Evolutionary conservation across 2,113 vertebrate genomes (phyloP), one percentile per base, ranked within the genome.

Genomic region (Mustela lutreola): DNA sequence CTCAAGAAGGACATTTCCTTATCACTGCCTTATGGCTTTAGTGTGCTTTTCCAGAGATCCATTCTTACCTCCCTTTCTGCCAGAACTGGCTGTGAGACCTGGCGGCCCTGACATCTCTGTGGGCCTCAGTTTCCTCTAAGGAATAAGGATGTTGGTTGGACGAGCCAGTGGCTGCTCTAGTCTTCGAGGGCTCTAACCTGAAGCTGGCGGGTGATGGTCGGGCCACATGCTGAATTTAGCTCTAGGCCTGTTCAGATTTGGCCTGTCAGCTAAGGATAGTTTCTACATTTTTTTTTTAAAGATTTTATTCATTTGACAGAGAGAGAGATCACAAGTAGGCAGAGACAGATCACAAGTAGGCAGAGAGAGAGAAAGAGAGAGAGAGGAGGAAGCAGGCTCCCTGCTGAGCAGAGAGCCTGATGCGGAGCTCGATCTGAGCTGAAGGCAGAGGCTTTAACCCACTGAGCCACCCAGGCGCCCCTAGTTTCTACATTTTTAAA

Each of bases 61-160:
- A 60, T 19, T 73, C 15, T 92, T 48, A 50, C 19, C 33, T 90
- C 22, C 19, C 9, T 84, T 91, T 39, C 36, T 73, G n/a, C 31
- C 11, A 19, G 63, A 80, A 45, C n/a, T 73, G 62, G 10, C 45
- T 31, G 6, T 71, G 48, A 84, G 89, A 93, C 16, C 56, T 80
- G 45, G 15, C 16, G 16, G 39, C 36, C 58, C 60, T 65, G 45
- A 31, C 5, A 19, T 8, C 76, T 88, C 21, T 33, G 11, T 75
- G 85, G 48, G 76, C 36, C 80, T 96, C 78, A 53, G 76, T 93
- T 94, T 94, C 53, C 76, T 89, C 67, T 36, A 10, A 71, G 82
- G 70, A 39, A 11, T 16, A 9, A 76, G 15, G 50, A 36, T 7
- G 0, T 39, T 60, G 73, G 3, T 88, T 58, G 16, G 76, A n/a